Evolutionary conservation across 2,888 invertebrate genomes (phyloP), one percentile per base, ranked within the genome.

Genomic region (Trachelus iudaicus): DNA sequence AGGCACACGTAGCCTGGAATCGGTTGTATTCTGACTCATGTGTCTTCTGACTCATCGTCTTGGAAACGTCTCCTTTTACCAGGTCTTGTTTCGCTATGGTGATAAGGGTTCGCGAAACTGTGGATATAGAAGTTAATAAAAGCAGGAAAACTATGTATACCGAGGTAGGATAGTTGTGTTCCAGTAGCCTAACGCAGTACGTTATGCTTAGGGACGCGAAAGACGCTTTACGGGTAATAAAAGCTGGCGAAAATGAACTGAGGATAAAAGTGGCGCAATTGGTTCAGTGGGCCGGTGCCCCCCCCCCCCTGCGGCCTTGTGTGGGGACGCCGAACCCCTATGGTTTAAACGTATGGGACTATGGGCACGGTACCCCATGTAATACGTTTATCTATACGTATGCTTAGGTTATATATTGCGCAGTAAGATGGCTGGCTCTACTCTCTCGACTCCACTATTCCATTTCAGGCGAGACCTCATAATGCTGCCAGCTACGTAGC

Each of bases 221-320:
- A 78, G 69, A 75, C 76, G 74, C 82, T 80, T 83, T 82, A 82
- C 82, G 83, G 83, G 83, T 84, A 85, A 83, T 85, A 83, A 86
- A 87, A 86, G 79, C 77, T 73, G 75, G 81, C 77, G 84, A 81
- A 85, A 86, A 87, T 80, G 75, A 81, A 76, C 78, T 76, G 80
- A 73, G 82, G 79, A 81, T 83, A 84, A 86, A 85, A 83, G 85
- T 86, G 85, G 87, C 86, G 89, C 90, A 91, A 91, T 91, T 91
- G 91, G 91, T 91, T 91, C 91, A 91, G 89, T 91, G 91, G 91
- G 90, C 89, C 91, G 91, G 90, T 91, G 87, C 89, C 88, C 89
- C 87, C 83, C 84, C 89, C 88, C 89, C 87, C 83, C 84, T 56
- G 23, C 87, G 90, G 88, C 91, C 91, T 90, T 91, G 90, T 88